Conservation (phyloP, 2,113 vertebrate genomes). For the Lophochroa leadbeateri region DNA sequence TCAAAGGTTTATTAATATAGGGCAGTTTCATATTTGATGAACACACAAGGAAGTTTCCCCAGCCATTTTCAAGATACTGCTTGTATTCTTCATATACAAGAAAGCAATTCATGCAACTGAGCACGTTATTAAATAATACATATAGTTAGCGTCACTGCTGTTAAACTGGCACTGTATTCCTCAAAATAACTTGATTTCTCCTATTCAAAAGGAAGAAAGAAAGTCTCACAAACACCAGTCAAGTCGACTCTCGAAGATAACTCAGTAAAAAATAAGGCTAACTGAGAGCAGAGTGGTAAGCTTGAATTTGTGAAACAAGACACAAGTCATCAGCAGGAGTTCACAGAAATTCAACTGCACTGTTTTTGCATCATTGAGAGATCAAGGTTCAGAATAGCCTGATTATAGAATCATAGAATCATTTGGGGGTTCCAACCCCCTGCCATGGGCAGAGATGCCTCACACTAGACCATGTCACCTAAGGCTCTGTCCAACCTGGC, state of each 20-base stretch:
- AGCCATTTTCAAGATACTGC: constrained; percentile 48
- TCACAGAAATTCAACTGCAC: neutral
- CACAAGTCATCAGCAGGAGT: neutral
- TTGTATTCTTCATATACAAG: constrained; percentile 52
- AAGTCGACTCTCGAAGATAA: neutral
- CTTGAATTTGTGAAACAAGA: neutral
- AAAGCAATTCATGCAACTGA: constrained; percentile 34
- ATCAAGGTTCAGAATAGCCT: neutral
- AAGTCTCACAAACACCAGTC: neutral
- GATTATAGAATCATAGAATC: neutral
- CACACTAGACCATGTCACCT: no score
- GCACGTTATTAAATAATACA: constrained; percentile 55
- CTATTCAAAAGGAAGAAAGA: neutral
- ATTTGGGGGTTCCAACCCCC: no score
- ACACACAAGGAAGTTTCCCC: constrained; percentile 45
- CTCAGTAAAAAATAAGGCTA: neutral
- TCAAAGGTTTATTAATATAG: constrained; percentile 57
- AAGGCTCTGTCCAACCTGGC: no score
- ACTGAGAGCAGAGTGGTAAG: neutral
- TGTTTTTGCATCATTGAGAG: neutral
- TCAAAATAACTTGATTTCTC: neutral
- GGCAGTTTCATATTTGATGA: constrained; percentile 51
- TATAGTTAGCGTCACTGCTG: neutral
- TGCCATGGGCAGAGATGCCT: no score
- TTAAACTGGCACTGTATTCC: neutral